Conservation (phyloP, 2,888 invertebrate species). For the Melinopterus prodromus region DNA sequence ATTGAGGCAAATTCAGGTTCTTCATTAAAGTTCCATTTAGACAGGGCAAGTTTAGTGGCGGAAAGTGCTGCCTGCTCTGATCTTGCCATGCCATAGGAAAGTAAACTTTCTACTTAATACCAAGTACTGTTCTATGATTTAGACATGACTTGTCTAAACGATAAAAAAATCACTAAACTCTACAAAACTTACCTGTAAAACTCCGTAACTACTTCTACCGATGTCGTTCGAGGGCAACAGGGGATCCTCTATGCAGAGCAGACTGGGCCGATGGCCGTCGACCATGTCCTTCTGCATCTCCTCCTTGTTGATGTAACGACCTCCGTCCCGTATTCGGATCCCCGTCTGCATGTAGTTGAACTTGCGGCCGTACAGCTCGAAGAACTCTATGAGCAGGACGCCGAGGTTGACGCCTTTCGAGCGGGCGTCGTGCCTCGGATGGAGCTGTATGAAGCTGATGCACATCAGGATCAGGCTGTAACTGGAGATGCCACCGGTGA, state of each 20-base stretch:
- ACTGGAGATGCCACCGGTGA: constrained; percentile 98
- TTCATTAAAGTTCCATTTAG: too few species aligned
- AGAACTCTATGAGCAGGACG: constrained; percentile 94
- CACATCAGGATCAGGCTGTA: constrained; percentile 99
- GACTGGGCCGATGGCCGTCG: constrained; percentile 91
- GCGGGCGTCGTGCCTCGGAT: constrained; percentile 79
- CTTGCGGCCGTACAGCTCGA: constrained; percentile 95
- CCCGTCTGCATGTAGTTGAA: constrained; percentile 96
- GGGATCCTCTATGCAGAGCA: constrained; percentile 98
- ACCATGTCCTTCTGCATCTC: constrained; percentile 93
- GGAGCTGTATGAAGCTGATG: constrained; percentile 95
- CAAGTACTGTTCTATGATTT: too few species aligned
- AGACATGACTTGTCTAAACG: too few species aligned
- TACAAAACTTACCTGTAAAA: constrained; percentile 72
- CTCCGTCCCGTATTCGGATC: constrained; percentile 92
- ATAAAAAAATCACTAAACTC: neutral
- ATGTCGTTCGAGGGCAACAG: constrained; percentile 96
- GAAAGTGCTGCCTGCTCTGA: too few species aligned
- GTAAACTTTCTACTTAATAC: too few species aligned
- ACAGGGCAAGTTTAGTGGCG: too few species aligned
- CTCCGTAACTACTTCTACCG: constrained; percentile 96
- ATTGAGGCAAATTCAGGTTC: too few species aligned
- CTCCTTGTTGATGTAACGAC: constrained; percentile 93
- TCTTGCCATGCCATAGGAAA: too few species aligned
- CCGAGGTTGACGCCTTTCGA: constrained; percentile 75